Evolutionary conservation across 2,113 vertebrate genomes (phyloP), one percentile per base, ranked within the genome.

Genomic region (Datnioides undecimradiatus): DNA sequence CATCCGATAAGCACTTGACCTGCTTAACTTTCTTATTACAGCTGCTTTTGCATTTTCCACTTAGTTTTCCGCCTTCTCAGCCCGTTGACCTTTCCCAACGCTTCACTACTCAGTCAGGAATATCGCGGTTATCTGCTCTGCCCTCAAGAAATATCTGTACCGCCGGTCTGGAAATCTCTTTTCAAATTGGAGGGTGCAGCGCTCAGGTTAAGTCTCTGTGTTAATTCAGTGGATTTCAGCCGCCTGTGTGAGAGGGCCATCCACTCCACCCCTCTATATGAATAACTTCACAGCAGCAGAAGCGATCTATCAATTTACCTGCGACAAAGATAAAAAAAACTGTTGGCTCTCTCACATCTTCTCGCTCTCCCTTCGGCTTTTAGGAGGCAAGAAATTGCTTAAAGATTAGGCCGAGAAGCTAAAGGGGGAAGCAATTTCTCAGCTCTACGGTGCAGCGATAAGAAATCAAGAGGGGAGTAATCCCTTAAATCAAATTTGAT

Each of bases 361-460:
- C 73, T 78, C 69, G 6, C 48, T 64, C 23, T 71, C 64, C 41
- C 34, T 62, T 48, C 0, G 6, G 70, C 49, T 85, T 78, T 69
- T 57, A 16, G 25, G 58, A 79, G 54, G 71, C 70, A 84, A 87
- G 80, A 80, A 80, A 86, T 82, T 83, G 73, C 73, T 59, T 66
- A 75, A 76, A 91, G 88, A 81, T 85, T 85, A 77, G 31, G 8
- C 25, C 9, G 29, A 46, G 14, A 77, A 83, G 80, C 72, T 54
- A 59, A 59, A 71, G 29, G 12, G 73, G 57, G 73, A 88, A 85
- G 87, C 77, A 79, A 84, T 89, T 85, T 83, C 66, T 84, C 79
- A 62, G 83, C 72, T 70, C 46, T 19, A 60, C 8, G 31, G 52
- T 33, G 43, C 46, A 23, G 52, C 13, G 86, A 92, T 87, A 84